These are phyloP conservation scores for Petrolisthes manimaculis DNA, from an alignment of 2,888 invertebrate species.

Conservation along the genomic window DNA sequence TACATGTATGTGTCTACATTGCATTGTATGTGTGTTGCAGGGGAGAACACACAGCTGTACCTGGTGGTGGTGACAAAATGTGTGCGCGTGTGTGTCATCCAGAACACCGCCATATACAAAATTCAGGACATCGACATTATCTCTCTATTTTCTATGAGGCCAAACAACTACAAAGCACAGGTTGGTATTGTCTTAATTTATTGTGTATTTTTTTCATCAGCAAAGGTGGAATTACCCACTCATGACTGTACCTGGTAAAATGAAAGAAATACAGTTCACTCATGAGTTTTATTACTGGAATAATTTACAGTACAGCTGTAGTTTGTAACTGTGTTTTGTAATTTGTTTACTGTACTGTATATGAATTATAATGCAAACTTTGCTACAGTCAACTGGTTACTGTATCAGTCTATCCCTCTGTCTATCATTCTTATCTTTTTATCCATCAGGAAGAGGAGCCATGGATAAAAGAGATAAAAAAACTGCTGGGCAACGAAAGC, in stretches of 20 bases:
- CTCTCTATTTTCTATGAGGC: constrained; percentile 75
- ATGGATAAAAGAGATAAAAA: constrained; percentile 74
- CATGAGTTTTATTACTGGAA: background rate
- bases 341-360: too few species aligned
- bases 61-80: constrained; percentile 95
- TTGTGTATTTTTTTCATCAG: background rate
- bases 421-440: background rate
- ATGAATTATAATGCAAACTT: too few species aligned
- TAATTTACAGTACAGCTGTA: background rate
- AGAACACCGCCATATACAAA: constrained; percentile 93
- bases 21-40: constrained; percentile 66
- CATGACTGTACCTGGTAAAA: background rate
- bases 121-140: constrained; percentile 93
- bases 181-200: constrained; percentile 29
- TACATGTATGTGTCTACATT: background rate
- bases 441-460: constrained; percentile 59
- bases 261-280: background rate
- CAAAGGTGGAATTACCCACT: background rate
- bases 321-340: too few species aligned
- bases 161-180: constrained; percentile 56
- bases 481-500: constrained; percentile 96
- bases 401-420: background rate
- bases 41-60: constrained; percentile 86
- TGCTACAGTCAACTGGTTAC: too few species aligned
- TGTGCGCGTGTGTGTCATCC: constrained; percentile 95